These are phyloP conservation scores for Bombus turneri DNA, from an alignment of 1,140 invertebrate species.

Conservation along the genomic window DNA sequence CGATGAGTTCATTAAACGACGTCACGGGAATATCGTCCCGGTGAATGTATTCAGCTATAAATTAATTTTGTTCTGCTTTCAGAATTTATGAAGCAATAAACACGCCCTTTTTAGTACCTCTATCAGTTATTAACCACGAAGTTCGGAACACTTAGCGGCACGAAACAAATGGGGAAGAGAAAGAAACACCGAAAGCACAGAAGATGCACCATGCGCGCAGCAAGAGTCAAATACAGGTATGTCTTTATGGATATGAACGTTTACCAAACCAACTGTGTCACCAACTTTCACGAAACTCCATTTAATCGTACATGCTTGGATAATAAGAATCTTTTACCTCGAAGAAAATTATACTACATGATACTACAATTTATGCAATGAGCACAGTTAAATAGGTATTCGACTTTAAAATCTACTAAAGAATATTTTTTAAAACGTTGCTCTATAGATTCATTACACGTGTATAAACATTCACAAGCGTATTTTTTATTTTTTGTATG, in stretches of 20 bases:
- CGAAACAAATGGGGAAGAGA: not conserved
- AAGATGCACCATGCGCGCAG: not conserved
- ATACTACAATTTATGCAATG: not conserved
- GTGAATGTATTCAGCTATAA: not conserved
- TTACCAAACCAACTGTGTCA: not conserved
- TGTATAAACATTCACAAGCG: not conserved
- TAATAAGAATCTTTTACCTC: too few species aligned
- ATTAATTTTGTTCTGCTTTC: not conserved
- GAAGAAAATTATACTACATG: not conserved
- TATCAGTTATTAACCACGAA: constrained; percentile 11
- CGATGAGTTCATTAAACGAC: not conserved
- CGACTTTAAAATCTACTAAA: not conserved
- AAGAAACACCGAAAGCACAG: not conserved
- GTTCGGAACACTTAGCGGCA: not conserved
- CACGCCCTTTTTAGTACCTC: not conserved
- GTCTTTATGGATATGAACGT: not conserved
- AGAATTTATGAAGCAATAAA: not conserved
- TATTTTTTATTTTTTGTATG: too few species aligned
- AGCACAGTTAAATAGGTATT: not conserved
- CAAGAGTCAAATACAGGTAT: not conserved
- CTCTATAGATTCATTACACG: not conserved
- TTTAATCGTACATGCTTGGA: too few species aligned
- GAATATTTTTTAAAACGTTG: not conserved
- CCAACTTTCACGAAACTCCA: too few species aligned
- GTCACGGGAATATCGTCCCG: too few species aligned